Conservation (phyloP, 2,888 invertebrate species). For the Platypus cylindrus region DNA sequence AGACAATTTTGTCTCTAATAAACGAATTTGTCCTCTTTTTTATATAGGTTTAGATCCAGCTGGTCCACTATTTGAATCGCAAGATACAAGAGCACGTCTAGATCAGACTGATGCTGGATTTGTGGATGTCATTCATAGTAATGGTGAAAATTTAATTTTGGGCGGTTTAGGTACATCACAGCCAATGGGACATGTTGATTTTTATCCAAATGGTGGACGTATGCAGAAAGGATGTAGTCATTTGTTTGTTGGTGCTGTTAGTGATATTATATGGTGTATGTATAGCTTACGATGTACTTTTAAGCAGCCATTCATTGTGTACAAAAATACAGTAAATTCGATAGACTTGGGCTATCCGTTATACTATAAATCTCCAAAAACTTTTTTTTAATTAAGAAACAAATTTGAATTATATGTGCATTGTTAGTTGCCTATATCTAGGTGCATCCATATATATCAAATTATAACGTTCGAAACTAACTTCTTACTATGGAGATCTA, state of each 20-base stretch:
- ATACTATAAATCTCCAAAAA: no score
- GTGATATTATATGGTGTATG: conserved; percentile 82
- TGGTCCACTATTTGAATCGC: conserved; percentile 82
- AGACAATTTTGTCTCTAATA: no score
- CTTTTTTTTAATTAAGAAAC: no score
- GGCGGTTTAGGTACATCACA: conserved; percentile 78
- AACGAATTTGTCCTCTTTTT: background rate
- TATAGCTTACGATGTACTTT: no score
- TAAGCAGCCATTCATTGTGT: no score
- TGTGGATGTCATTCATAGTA: conserved; percentile 88
- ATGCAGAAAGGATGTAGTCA: conserved; percentile 89
- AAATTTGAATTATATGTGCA: no score
- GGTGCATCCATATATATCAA: no score
- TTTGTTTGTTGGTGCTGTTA: conserved; percentile 81
- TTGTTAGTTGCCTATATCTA: no score
- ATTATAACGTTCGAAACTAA: no score
- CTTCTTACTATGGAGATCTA: no score
- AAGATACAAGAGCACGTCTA: conserved; percentile 70
- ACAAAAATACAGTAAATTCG: no score
- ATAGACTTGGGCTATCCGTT: no score
- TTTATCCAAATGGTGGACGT: conserved; percentile 83
- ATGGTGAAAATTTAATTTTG: conserved; percentile 82
- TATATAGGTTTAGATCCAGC: conserved; percentile 72
- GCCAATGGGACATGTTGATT: conserved; percentile 85
- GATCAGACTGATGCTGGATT: conserved; percentile 78